Evolutionary conservation across 2,888 invertebrate genomes (phyloP), one percentile per base, ranked within the genome.

Genomic region (Iselma pallidipennis): DNA sequence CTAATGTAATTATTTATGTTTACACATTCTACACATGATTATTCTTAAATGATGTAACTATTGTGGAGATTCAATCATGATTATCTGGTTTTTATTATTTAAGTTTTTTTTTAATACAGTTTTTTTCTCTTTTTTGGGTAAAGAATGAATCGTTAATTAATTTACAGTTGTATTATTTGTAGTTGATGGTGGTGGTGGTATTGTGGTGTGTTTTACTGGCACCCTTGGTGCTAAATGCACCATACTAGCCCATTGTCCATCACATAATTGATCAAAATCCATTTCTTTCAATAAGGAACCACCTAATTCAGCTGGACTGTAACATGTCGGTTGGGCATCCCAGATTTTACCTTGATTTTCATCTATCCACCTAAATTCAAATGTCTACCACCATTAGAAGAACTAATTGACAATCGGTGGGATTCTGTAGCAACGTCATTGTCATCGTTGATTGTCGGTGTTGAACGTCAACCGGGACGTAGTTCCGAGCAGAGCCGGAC

Each of bases 241-340:
- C 90, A 91, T 90, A 69, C 91, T 91, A 21, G 91, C 90, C 91
- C 91, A 91, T 70, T 91, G 91, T 0, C 91, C 91, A 4, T 90
- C 85, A 74, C 91, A 92, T 0, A 91, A 84, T 66, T 89, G 89
- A 25, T 89, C 88, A 70, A 91, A 91, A 59, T 88, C 87, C 72
- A 91, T 83, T 59, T 88, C 88, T 69, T 88, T 86, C 37, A 92
- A 80, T 33, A 87, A 84, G 68, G 86, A 85, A 0, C 91, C 91
- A 49, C 90, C 90, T 6, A 91, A 81, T 68, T 86, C 86, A 71
- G 89, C 89, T 0, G 92, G 92, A 0, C 90, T 89, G 37, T 89
- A 84, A 74, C 92, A 92, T 0, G 87, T 86, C 0, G 89, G 89
- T 5, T 87, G 87, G 49, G 87, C 86, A 74, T 90, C 90, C 89